Percentiles rank a stretch among this genome's conserved stretches.
Evolutionary conservation across 2,113 vertebrate species (phyloP).

Genomic region (Alaudala cheleensis): DNA sequence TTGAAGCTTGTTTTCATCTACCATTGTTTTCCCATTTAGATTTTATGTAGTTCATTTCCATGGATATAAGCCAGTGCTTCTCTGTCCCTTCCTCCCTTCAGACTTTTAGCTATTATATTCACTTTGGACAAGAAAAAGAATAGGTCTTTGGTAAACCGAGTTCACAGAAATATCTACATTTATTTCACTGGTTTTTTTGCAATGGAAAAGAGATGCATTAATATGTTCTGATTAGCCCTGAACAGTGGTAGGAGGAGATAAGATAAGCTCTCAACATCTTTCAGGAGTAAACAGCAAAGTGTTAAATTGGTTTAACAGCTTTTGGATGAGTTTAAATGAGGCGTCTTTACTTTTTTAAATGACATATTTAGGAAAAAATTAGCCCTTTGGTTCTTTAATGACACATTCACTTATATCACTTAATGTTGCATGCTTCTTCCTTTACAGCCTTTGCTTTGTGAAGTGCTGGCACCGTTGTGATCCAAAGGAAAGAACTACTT

Average conservation of each 20-base stretch:
- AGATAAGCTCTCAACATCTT: constrained; percentile 7
- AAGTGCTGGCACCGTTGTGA: neutral
- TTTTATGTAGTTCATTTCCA: neutral
- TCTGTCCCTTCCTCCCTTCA: neutral
- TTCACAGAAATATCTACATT: neutral
- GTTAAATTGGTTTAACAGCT: constrained; percentile 43
- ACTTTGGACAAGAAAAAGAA: neutral
- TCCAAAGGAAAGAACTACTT: neutral
- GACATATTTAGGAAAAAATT: neutral
- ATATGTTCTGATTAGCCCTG: neutral
- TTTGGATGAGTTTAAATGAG: constrained; percentile 17
- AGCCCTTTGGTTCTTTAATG: constrained; percentile 10
- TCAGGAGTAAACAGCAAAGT: constrained; percentile 23
- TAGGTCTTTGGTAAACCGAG: neutral
- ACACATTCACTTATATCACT: constrained; percentile 12
- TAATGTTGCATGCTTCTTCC: neutral
- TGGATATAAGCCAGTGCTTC: neutral
- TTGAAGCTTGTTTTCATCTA: neutral
- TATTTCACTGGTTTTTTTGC: neutral
- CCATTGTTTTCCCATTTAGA: neutral
- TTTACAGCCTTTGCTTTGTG: neutral
- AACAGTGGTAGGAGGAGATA: constrained; percentile 12
- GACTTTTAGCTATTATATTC: neutral
- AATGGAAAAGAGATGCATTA: neutral
- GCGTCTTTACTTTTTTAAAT: neutral